Evolutionary conservation across 2,888 invertebrate species (phyloP), one percentile per base, ranked within the genome.

Genomic region (Nomada fabriciana): DNA sequence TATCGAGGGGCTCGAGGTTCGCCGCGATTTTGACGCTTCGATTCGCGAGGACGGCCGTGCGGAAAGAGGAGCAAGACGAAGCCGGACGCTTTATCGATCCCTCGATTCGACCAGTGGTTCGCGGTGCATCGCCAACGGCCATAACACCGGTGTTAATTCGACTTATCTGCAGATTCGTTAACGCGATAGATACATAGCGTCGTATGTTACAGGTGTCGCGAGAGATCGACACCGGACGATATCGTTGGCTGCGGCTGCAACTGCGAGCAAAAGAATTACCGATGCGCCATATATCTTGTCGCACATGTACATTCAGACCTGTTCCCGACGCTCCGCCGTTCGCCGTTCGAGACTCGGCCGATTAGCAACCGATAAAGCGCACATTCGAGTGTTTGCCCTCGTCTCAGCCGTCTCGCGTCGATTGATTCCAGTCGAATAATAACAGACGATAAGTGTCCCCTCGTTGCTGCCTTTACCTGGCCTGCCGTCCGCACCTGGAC

Each of bases 391-490:
- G 85, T 88, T 89, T 88, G 73, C 78, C 36, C 42, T 70, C 59
- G 55, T 53, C 20, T 29, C 29, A 25, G 61, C 72, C 72, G 72
- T 1, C 5, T 43, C 67, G 42, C 77, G 70, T 82, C 81, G 80
- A 88, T 86, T 81, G 87, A 86, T 82, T 85, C 75, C 78, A 63
- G 72, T 82, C 81, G 82, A 88, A 83, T 75, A 88, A 85, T 83
- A 79, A 85, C 55, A 55, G 57, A 53, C 76, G 87, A 88, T 88
- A 88, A 88, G 72, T 43, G 73, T 61, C 65, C 81, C 76, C 76
- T 61, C 43, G 55, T 69, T 59, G 72, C 63, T 65, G 67, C 67
- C 57, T 55, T 7, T 64, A 52, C 63, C 53, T n/a, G 15, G 59
- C 4, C 15, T 57, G 70, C 63, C 43, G 50, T 29, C 9, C 75